Conservation (phyloP, 2,113 vertebrate genomes). For the Hyaena hyaena region DNA sequence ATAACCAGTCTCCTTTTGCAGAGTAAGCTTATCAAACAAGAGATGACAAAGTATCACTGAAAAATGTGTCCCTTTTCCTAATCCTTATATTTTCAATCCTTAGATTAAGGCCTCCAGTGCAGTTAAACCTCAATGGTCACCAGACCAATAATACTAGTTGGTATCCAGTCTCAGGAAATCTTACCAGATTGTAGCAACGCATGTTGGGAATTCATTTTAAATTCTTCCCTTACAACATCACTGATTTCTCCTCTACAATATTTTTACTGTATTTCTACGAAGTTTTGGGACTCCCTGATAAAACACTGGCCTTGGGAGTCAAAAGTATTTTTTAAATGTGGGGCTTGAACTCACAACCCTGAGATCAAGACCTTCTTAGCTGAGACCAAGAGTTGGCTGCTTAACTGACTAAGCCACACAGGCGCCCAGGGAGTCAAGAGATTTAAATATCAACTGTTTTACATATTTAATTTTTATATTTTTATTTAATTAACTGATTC, state of each 20-base stretch:
- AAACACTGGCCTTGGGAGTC: neutral
- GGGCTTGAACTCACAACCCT: too few species aligned
- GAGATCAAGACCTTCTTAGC: too few species aligned
- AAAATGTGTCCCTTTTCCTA: neutral
- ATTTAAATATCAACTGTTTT: neutral
- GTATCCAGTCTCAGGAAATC: neutral
- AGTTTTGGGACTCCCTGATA: neutral
- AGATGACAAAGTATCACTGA: neutral
- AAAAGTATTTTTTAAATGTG: neutral
- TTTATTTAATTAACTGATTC: neutral
- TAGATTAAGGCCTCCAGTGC: neutral
- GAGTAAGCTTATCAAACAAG: neutral
- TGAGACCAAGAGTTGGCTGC: too few species aligned
- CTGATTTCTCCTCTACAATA: neutral
- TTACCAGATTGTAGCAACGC: neutral
- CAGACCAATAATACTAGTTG: neutral
- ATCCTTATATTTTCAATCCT: neutral
- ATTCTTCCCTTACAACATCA: neutral
- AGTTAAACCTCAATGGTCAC: neutral
- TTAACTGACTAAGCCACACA: too few species aligned
- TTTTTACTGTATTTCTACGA: neutral
- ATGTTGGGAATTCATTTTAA: neutral
- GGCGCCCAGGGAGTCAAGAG: neutral
- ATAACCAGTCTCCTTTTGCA: neutral
- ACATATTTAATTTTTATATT: neutral